Conservation (phyloP, 53 echinoderm and acorn worm genomes). For the Luidia sarsii region DNA sequence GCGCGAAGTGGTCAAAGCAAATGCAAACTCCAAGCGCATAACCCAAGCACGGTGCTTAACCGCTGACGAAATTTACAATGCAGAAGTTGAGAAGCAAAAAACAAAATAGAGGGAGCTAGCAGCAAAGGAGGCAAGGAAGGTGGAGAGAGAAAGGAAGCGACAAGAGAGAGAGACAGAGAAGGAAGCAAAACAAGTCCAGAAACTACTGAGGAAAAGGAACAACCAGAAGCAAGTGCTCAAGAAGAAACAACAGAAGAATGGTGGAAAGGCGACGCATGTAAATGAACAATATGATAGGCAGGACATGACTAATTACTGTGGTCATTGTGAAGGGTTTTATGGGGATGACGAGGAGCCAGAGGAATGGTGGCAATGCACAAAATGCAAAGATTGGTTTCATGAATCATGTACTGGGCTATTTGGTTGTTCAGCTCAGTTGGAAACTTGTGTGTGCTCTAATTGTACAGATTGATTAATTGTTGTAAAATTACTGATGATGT, state of each 20-base stretch:
- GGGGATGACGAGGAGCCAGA: not conserved
- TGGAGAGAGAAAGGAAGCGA: constrained; percentile 18
- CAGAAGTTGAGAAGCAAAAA: constrained; percentile 10
- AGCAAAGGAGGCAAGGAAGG: not conserved
- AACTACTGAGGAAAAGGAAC: not conserved
- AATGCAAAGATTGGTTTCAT: constrained; percentile 25
- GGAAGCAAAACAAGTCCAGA: constrained; percentile 24
- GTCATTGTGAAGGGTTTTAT: not conserved
- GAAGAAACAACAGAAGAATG: not conserved
- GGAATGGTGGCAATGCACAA: constrained; percentile 18
- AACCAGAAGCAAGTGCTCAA: not conserved
- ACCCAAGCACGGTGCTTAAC: constrained; percentile 4
- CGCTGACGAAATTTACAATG: constrained; percentile 4
- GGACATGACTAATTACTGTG: constrained; percentile 8
- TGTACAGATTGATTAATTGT: not conserved
- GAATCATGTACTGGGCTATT: constrained; percentile 20
- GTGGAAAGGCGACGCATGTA: not conserved
- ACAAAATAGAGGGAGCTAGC: constrained; percentile 2
- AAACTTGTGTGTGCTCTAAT: not conserved
- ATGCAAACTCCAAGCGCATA: not conserved
- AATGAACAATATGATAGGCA: constrained; percentile 8
- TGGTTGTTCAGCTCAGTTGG: not conserved
- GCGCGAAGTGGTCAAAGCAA: no score
- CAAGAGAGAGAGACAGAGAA: not conserved
- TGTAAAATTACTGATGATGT: not conserved